Evolutionary conservation across 1,140 invertebrate species (phyloP), one percentile per base, ranked within the genome.

Genomic region (Aphidius gifuensis): DNA sequence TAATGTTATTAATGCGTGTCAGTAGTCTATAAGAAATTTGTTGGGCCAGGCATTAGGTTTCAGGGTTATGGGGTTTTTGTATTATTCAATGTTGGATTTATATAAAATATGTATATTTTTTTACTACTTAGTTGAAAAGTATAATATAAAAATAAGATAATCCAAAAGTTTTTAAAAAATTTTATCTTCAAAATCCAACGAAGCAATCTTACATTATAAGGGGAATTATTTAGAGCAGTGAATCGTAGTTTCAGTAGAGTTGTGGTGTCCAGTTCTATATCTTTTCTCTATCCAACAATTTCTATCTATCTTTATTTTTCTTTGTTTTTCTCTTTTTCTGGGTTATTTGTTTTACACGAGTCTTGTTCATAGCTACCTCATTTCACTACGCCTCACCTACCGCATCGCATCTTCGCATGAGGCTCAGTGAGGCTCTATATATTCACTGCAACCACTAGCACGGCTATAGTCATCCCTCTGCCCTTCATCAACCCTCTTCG

Each of bases 191-290:
- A 16, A 32, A 32, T 32, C 23, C 23, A 32, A 32, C 23, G 23
- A 32, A 32, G 23, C 23, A 32, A 32, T 32, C 23, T 32, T 32
- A 32, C 4, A 32, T 32, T 32, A 4, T 32, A 60, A 43, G 60
- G 64, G 64, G 73, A 70, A 72, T 69, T 68, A 70, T 73, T 71
- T 69, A 73, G 72, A 73, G 66, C 68, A 69, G 71, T 68, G 67
- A 64, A 69, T 67, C 56, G 67, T 61, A 71, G 68, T 23, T 46
- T 21, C 16, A 48, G 62, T 54, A 62, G 61, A 47, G 59, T 58
- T 66, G 62, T 48, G 61, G 64, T 66, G 69, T 69, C 65, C 68
- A 65, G 65, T 58, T 66, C 60, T 66, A 66, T 62, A 66, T 62
- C 67, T 66, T 64, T 59, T 47, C 50, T 53, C 58, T 57, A 62